Evolutionary conservation across 92 coral and sea anemone genomes (phyloP), one percentile per base, ranked within the genome.

Genomic region (Heliopora coerulea): DNA sequence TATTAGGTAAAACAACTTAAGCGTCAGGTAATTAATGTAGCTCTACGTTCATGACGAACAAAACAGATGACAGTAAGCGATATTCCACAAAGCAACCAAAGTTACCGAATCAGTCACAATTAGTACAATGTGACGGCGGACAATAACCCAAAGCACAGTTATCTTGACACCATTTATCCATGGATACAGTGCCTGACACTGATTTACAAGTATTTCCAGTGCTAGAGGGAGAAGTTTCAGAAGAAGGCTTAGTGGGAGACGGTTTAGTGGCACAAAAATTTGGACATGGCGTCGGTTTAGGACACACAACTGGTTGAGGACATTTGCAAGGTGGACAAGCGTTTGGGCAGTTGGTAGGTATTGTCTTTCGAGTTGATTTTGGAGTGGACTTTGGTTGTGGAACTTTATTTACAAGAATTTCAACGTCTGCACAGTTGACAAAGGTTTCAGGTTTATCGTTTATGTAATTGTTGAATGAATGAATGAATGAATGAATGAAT

Each of bases 371-470:
- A 34, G 76, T 81, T 42, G 75, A 75, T 19, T 37, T 40, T 3
- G 88, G 41, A 46, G 52, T 37, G 19, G 67, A 27, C 40, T 23
- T 42, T 40, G 86, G 84, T 31, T 37, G 64, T 30, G 79, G 54
- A 33, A 86, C 91, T 35, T 56, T 79, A 3, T 49, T 21, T 15
- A 89, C 78, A 20, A 81, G 33, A 30, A 91, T 91, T 35, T 76
- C 83, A 54, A 91, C 78, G 49, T 91, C 97, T 13, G 97, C 97
- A 54, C 97, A 91, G 86, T 91, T 89, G 59, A 91, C 97, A 39
- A 91, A 91, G 37, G 91, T 85, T 72, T 91, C 97, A 60, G 89
- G 97, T 9, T 75, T 59, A 21, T 95, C 96, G 19, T 82, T 73
- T 7, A 89, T 91, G n/a, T 75, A 40, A 0, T 89, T 95, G n/a